Conservation (phyloP, 1,140 invertebrate genomes). For the Marisa cornuarietis region DNA sequence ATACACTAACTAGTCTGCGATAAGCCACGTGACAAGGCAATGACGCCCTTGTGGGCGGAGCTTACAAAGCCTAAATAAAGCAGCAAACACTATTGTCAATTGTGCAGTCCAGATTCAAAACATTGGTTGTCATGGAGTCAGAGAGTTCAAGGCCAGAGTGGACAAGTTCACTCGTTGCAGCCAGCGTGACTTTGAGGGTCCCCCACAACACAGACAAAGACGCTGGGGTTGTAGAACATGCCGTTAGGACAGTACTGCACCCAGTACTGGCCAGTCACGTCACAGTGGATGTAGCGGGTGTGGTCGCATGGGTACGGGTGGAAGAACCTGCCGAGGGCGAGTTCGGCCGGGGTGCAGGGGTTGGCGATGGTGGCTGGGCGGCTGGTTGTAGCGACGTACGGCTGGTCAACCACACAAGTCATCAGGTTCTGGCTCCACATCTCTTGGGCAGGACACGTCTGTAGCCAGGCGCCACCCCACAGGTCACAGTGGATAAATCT, state of each 20-base stretch:
- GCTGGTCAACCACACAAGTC: slow-evolving; percentile 32
- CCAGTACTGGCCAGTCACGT: slow-evolving; percentile 28
- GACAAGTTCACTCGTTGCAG: neutral
- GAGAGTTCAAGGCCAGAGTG: too few species aligned
- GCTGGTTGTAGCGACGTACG: neutral
- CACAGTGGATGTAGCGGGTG: slow-evolving; percentile 38
- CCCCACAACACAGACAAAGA: slow-evolving; percentile 3
- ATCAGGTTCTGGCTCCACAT: slow-evolving; percentile 31
- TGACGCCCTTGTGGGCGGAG: too few species aligned
- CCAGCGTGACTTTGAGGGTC: slow-evolving; percentile 7
- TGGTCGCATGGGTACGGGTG: slow-evolving; percentile 32
- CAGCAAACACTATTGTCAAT: too few species aligned
- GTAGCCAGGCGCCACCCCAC: slow-evolving; percentile 42
- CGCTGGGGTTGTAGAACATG: slow-evolving; percentile 22
- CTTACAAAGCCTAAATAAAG: too few species aligned
- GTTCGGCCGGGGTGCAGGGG: slow-evolving; percentile 7
- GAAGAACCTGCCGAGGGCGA: slow-evolving; percentile 12
- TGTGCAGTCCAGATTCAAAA: too few species aligned
- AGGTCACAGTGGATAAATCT: slow-evolving; percentile 45
- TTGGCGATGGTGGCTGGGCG: neutral
- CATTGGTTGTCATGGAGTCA: too few species aligned
- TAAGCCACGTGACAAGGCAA: too few species aligned
- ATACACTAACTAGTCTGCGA: too few species aligned
- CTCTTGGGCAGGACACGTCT: slow-evolving; percentile 28
- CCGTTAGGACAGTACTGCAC: slow-evolving; percentile 36